A percentile compares a stretch with the other conserved stretches of the same genome.
phyloP scores from a whole-genome alignment of 1,140 invertebrate species.

The honey bee (Apis mellifera) region Amel_HAv3.1 CM009942.2:10935001-10935500 shows the following conservation, averaged over 20 bases:
- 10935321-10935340: slow-evolving; percentile 15
- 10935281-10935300: neutral
- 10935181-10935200: too few relatives aligned
- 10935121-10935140: neutral
- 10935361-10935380: slow-evolving; percentile 2
- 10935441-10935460: neutral
- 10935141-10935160: too few relatives aligned
- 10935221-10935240: neutral
- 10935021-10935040: too few relatives aligned
- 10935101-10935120: neutral
- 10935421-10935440: slow-evolving; percentile 4
- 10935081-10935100: too few relatives aligned
- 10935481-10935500: slow-evolving; percentile 55
- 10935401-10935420: neutral
- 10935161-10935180: too few relatives aligned
- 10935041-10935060: too few relatives aligned
- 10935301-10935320: neutral
- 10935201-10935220: too few relatives aligned
- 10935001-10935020: neutral
- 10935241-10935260: neutral
- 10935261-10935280: neutral
- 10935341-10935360: slow-evolving; percentile 13
- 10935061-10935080: too few relatives aligned
- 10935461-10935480: slow-evolving; percentile 52
- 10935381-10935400: slow-evolving; percentile 21